These are phyloP conservation scores for Drosophila diplacantha DNA, from an alignment of 2,888 invertebrate genomes.

Conservation along the genomic window DNA sequence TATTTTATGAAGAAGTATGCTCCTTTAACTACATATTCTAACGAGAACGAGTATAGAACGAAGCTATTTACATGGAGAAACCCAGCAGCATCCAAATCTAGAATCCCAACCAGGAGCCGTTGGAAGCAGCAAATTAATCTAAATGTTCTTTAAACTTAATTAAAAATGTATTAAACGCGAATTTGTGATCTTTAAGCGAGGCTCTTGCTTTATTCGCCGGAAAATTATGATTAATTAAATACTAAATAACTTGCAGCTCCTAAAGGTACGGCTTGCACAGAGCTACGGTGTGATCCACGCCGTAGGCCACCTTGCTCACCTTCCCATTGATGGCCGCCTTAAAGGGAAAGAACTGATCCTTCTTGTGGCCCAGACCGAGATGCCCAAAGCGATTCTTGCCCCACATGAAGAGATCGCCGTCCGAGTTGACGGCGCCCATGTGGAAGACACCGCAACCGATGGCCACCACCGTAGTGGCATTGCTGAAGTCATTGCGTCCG, in stretches of 20 bases:
- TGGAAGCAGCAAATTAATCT: conserved; percentile 60
- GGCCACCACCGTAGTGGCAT: conserved; percentile 82
- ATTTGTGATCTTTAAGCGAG: conserved; percentile 68
- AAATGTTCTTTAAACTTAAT: conserved; percentile 69
- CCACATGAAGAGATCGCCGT: conserved; percentile 94
- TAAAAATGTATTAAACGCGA: conserved; percentile 73
- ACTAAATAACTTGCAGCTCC: not conserved
- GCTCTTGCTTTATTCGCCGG: conserved; percentile 1
- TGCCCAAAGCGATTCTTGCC: conserved; percentile 91
- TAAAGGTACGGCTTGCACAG: conserved; percentile 86
- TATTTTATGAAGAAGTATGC: conserved; percentile 66
- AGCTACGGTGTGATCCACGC: conserved; percentile 91
- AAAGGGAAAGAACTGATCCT: conserved; percentile 93
- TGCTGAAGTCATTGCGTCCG: conserved; percentile 90
- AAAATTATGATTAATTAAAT: not conserved
- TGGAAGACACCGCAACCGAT: conserved; percentile 86
- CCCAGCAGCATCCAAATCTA: not conserved
- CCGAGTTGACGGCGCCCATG: conserved; percentile 88
- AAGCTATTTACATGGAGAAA: conserved; percentile 55
- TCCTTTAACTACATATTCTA: conserved; percentile 53
- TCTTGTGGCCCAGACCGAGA: conserved; percentile 87
- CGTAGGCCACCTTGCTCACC: conserved; percentile 86
- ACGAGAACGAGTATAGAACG: conserved; percentile 43
- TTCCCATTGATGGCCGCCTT: conserved; percentile 88
- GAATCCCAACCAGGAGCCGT: not conserved